Conservation (phyloP, 1,140 invertebrate species). For the Penaeus indicus region DNA sequence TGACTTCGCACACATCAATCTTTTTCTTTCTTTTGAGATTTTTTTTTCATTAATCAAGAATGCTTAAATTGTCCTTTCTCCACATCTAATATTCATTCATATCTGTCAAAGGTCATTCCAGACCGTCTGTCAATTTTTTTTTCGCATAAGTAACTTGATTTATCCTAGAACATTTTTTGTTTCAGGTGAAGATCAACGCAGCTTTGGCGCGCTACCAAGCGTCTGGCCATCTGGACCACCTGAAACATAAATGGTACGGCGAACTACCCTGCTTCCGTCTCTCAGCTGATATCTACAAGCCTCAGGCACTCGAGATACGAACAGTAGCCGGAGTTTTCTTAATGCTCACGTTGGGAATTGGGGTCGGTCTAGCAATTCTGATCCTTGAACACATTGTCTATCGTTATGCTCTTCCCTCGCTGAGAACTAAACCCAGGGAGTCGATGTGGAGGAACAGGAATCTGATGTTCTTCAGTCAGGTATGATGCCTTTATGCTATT, state of each 20-base stretch:
- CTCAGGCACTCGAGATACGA: constrained; percentile 75
- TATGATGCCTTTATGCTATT: constrained; percentile 69
- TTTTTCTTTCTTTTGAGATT: too few relatives aligned
- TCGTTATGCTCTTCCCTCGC: constrained; percentile 85
- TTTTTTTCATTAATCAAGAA: too few relatives aligned
- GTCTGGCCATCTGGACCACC: constrained; percentile 53
- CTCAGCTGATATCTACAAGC: constrained; percentile 55
- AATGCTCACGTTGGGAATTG: constrained; percentile 85
- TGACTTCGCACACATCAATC: too few relatives aligned
- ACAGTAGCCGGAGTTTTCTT: constrained; percentile 82
- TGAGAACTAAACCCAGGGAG: constrained; percentile 85
- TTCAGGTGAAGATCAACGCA: constrained; percentile 59
- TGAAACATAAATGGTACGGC: constrained; percentile 59
- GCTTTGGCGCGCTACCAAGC: constrained; percentile 48
- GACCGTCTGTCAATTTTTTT: too few relatives aligned
- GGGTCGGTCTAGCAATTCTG: constrained; percentile 85
- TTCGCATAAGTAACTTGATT: neutral
- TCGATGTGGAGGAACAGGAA: constrained; percentile 91
- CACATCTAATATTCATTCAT: too few relatives aligned
- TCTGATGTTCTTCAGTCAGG: constrained; percentile 96
- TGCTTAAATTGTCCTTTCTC: too few relatives aligned
- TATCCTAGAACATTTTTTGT: neutral
- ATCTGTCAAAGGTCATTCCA: too few relatives aligned
- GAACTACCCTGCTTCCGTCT: constrained; percentile 52
- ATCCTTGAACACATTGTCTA: constrained; percentile 91